Base-by-base conservation (phyloP, 2,888 invertebrate genomes). In the Chrysolina haemoptera region DNA sequence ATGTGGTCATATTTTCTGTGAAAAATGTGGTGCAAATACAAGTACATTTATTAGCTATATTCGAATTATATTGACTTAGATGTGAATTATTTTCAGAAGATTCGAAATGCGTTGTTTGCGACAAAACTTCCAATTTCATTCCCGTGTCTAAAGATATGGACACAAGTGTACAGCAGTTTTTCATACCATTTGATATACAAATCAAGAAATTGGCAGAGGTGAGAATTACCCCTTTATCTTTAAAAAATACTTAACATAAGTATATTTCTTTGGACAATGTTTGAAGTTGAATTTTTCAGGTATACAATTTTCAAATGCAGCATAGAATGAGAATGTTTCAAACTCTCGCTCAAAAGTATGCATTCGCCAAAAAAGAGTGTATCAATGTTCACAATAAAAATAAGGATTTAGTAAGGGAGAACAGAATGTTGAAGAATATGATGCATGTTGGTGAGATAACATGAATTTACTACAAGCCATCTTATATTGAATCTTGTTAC, bases 1-100 rank as follows among this genome's bases (percentile, higher is more conserved):
- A 76, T 88, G 88, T 73, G 85, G 86, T 4, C 87, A 87, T 76
- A 77, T 87, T 68, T 80, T 83, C 71, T 88, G 88, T 72, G 80
- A 84, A 63, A 82, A 78, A 76, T 88, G 88, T 74, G 74, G 79
- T 14, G 73, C 72, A 20, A 76, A 75, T 62, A 78, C 81, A 18
- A 80, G 85, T 85, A 83, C 78, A 83, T 81, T 70, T 10, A 10
- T 68, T 64, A 16, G 11, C 18, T 16, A 5, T 62, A 16, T n/a
- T n/a, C n/a, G n/a, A n/a, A n/a, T n/a, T n/a, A n/a, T n/a, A n/a
- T n/a, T n/a, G n/a, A n/a, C 10, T 43, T 6, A 63, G n/a, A 65
- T 65, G 6, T n/a, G 11, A 1, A 67, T 75, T 48, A 16, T 43
- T 70, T 74, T 6, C 64, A 79, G 80, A 80, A 14, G 70, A 79